These are phyloP conservation scores for Agonopterix heracliana DNA, from an alignment of 2,888 invertebrate species.

Conservation along the genomic window DNA sequence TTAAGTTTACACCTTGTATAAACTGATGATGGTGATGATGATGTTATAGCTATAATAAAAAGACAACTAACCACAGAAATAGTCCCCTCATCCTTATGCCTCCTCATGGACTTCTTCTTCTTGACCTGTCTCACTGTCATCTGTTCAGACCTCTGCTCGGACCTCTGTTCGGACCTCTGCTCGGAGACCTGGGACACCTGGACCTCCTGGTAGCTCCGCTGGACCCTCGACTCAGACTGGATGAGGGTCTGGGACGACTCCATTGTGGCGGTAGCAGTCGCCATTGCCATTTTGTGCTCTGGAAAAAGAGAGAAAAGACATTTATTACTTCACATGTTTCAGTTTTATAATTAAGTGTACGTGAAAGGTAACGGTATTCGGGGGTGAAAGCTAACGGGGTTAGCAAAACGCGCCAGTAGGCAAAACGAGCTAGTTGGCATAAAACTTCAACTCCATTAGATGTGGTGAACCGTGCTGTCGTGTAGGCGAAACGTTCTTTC, in stretches of 20 bases:
- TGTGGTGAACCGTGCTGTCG: no score
- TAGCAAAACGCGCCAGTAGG: no score
- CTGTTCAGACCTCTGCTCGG: constrained; percentile 13
- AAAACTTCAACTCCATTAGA: no score
- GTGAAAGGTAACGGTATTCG: neutral
- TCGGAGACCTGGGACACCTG: constrained; percentile 29
- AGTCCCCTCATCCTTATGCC: constrained; percentile 73
- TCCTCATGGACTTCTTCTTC: constrained; percentile 66
- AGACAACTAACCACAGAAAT: constrained; percentile 69
- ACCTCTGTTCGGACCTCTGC: constrained; percentile 10
- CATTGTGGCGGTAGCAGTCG: constrained; percentile 58
- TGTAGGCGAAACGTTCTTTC: no score
- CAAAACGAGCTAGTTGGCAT: no score
- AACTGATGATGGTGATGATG: no score
- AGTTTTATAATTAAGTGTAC: neutral
- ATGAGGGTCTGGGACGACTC: constrained; percentile 62
- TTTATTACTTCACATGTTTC: neutral
- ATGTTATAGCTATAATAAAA: neutral
- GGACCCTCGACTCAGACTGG: constrained; percentile 56
- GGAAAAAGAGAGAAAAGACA: constrained; percentile 17
- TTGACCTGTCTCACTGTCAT: constrained; percentile 39
- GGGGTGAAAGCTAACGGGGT: neutral
- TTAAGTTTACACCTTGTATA: no score
- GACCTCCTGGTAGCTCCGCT: constrained; percentile 56
- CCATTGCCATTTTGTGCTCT: constrained; percentile 53